These are phyloP conservation scores for Habrosyne pyritoides DNA, from an alignment of 2,888 invertebrate species.

Conservation along the genomic window DNA sequence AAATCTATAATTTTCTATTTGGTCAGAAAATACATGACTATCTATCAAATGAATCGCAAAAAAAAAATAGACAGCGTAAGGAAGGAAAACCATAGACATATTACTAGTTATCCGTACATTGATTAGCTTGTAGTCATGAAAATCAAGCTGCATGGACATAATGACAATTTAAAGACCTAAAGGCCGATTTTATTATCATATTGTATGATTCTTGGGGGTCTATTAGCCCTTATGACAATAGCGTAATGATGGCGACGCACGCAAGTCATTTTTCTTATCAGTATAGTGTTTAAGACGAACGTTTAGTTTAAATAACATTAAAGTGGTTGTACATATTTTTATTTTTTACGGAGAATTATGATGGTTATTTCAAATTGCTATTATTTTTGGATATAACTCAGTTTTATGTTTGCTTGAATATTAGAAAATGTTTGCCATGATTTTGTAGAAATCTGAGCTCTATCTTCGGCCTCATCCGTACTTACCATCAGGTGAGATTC, in stretches of 20 bases:
- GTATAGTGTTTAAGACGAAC: constrained; percentile 33
- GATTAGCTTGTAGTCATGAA: constrained; percentile 72
- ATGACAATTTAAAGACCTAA: constrained; percentile 83
- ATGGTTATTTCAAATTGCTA: not conserved
- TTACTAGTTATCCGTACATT: constrained; percentile 57
- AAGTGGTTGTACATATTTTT: not conserved
- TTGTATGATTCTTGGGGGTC: constrained; percentile 80
- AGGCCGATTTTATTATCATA: constrained; percentile 82
- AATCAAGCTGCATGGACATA: constrained; percentile 61
- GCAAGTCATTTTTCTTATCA: constrained; percentile 73
- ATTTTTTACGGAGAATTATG: too few species aligned
- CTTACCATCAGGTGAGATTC: too few species aligned
- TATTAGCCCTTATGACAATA: constrained; percentile 82
- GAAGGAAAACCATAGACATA: not conserved
- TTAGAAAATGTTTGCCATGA: too few species aligned
- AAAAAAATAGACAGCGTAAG: not conserved
- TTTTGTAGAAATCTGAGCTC: too few species aligned
- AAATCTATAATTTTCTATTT: too few species aligned
- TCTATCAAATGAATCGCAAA: not conserved
- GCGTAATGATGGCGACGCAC: constrained; percentile 73
- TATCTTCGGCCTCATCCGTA: too few species aligned
- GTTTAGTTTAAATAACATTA: constrained; percentile 2
- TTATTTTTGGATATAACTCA: too few species aligned
- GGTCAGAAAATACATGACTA: too few species aligned
- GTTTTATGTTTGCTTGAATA: too few species aligned